These are phyloP conservation scores for Sceloporus tristichus DNA, from an alignment of 2,113 vertebrate genomes.

Conservation along the genomic window DNA sequence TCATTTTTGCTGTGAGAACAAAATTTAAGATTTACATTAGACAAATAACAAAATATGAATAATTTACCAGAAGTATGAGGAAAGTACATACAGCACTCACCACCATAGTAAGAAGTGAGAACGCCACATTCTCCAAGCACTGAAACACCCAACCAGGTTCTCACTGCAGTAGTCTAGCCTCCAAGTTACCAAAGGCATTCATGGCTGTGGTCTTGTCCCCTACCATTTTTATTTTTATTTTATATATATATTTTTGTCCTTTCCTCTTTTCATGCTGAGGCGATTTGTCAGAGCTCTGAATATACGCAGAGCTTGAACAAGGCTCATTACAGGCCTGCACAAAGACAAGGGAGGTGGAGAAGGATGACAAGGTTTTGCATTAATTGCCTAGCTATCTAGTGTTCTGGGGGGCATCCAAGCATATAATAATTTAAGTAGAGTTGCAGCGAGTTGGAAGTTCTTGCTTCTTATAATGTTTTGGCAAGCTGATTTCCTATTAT, in stretches of 20 bases:
- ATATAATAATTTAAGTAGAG: slow-evolving; percentile 77
- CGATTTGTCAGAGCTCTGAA: slow-evolving; percentile 68
- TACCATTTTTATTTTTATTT: background rate
- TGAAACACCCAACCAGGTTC: background rate
- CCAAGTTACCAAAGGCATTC: slow-evolving; percentile 30
- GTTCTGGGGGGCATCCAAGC: slow-evolving; percentile 72
- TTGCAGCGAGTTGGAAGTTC: slow-evolving; percentile 75
- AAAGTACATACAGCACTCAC: too few species aligned
- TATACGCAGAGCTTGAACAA: slow-evolving; percentile 55
- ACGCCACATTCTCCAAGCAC: background rate
- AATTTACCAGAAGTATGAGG: too few species aligned
- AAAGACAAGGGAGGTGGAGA: slow-evolving; percentile 69
- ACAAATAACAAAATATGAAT: too few species aligned
- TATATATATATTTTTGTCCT: slow-evolving; percentile 26
- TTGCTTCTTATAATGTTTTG: slow-evolving; percentile 67
- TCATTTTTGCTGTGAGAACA: too few species aligned
- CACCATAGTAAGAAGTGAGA: background rate
- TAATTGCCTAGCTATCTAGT: slow-evolving; percentile 78
- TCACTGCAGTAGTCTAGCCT: background rate
- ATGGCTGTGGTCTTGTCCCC: slow-evolving; percentile 30
- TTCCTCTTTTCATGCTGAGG: slow-evolving; percentile 51
- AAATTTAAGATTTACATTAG: too few species aligned
- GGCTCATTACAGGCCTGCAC: slow-evolving; percentile 73
- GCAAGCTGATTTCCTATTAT: slow-evolving; percentile 73
- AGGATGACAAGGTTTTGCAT: slow-evolving; percentile 72